Evolutionary conservation across 2,888 invertebrate species (phyloP).

Genomic region (Drosophila merina): DNA sequence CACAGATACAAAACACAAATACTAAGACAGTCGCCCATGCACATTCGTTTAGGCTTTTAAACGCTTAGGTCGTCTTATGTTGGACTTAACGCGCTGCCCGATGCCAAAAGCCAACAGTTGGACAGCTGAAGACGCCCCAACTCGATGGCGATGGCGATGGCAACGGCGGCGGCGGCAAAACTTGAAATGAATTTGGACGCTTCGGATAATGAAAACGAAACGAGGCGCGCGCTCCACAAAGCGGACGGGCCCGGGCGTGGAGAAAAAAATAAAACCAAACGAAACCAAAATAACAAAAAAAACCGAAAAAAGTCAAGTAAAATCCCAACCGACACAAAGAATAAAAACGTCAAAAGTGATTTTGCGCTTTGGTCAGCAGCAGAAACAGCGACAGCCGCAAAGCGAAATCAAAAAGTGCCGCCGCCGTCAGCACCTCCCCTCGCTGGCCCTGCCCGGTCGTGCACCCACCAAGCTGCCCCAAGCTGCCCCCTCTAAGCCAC

Average conservation of each 20-base stretch:
- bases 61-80: conserved; percentile 77
- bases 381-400: conserved; percentile 44
- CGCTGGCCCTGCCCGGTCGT: not conserved
- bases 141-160: conserved; percentile 16
- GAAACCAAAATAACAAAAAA: conserved; percentile 25
- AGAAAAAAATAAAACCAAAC: conserved; percentile 6
- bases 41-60: conserved; percentile 77
- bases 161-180: conserved; percentile 62
- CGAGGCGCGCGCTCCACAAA: conserved; percentile 65
- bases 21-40: conserved; percentile 46
- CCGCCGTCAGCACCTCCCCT: conserved; percentile 62
- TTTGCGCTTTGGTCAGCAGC: conserved; percentile 75
- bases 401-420: conserved; percentile 69
- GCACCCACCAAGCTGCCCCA: not conserved
- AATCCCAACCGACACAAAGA: conserved; percentile 63
- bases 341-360: conserved; percentile 81
- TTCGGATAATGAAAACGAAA: conserved; percentile 78
- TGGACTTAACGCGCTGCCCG: conserved; percentile 72
- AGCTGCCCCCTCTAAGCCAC: not conserved
- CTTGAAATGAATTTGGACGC: conserved; percentile 75
- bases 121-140: conserved; percentile 71
- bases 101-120: conserved; percentile 71
- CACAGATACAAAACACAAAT: conserved; percentile 11
- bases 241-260: conserved; percentile 2
- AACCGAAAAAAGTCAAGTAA: conserved; percentile 40